Conservation (phyloP, 2,797 vertebrate genomes). For the Atherinosoma microstoma region DNA sequence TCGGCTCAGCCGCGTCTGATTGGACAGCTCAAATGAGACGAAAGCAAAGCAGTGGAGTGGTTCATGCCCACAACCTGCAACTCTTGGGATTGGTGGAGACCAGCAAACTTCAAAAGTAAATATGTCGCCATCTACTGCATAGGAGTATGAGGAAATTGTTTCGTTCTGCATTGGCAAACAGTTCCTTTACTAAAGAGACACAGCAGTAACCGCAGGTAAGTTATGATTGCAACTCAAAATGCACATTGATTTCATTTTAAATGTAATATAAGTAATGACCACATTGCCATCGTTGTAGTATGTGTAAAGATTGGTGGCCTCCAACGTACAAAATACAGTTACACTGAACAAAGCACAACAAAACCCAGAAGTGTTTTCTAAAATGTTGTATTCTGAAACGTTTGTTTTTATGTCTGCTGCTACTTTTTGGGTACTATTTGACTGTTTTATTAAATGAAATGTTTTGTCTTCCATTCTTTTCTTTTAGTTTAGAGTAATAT, state of each 20-base stretch:
- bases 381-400: neutral
- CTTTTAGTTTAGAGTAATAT: neutral
- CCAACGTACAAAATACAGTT: neutral
- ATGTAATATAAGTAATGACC: neutral
- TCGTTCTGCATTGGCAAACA: neutral
- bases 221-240: neutral
- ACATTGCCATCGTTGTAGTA: neutral
- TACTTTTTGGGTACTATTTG: neutral
- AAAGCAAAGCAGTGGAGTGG: constrained; percentile 46
- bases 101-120: neutral
- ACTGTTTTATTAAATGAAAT: neutral
- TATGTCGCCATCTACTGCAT: constrained; percentile 51
- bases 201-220: neutral
- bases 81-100: constrained; percentile 35
- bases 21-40: constrained; percentile 73
- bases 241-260: neutral
- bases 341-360: neutral
- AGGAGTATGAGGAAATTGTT: constrained; percentile 33
- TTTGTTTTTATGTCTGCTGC: neutral
- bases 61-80: constrained; percentile 48
- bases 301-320: neutral
- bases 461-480: neutral
- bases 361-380: neutral
- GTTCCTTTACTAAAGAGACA: neutral
- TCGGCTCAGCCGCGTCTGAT: constrained; percentile 68